These are phyloP conservation scores for Parnassius apollo DNA, from an alignment of 2,888 invertebrate species.

Conservation along the genomic window DNA sequence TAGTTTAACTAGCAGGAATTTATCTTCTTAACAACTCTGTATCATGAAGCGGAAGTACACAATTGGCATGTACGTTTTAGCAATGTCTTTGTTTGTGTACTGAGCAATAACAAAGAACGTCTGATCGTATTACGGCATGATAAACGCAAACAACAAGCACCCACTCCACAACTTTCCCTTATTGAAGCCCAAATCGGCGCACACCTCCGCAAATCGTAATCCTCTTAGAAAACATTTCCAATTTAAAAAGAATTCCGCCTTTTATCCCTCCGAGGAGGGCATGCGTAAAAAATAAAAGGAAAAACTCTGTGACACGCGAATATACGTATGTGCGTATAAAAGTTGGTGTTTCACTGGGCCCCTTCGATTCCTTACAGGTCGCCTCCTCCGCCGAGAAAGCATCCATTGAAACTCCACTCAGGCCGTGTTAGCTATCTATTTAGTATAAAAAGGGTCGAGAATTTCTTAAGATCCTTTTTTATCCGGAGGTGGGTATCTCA, in stretches of 20 bases:
- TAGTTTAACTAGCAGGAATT: too few species aligned
- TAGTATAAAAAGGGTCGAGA: slow-evolving; percentile 81
- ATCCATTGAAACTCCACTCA: slow-evolving; percentile 82
- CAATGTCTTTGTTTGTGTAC: too few species aligned
- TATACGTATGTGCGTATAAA: slow-evolving; percentile 46
- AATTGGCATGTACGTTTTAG: too few species aligned
- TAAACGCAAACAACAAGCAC: slow-evolving; percentile 54
- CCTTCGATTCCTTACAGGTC: slow-evolving; percentile 76
- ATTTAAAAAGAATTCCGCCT: slow-evolving; percentile 80
- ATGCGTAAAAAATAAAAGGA: slow-evolving; percentile 79
- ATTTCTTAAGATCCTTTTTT: slow-evolving; percentile 77
- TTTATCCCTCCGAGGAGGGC: slow-evolving; percentile 76
- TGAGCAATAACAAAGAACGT: too few species aligned
- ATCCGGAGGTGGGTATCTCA: slow-evolving; percentile 53
- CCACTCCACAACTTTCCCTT: slow-evolving; percentile 61
- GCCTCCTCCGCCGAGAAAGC: slow-evolving; percentile 78
- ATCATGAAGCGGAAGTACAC: too few species aligned
- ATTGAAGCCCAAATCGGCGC: slow-evolving; percentile 56
- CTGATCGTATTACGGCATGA: too few species aligned
- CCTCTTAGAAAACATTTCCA: slow-evolving; percentile 82
- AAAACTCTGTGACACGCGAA: slow-evolving; percentile 71
- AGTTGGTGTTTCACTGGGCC: slow-evolving; percentile 58
- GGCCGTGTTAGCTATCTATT: slow-evolving; percentile 81
- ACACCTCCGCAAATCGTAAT: slow-evolving; percentile 80
- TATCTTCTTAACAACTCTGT: too few species aligned